Conservation (phyloP, 2,888 invertebrate species). For the Eilema griseolum region DNA sequence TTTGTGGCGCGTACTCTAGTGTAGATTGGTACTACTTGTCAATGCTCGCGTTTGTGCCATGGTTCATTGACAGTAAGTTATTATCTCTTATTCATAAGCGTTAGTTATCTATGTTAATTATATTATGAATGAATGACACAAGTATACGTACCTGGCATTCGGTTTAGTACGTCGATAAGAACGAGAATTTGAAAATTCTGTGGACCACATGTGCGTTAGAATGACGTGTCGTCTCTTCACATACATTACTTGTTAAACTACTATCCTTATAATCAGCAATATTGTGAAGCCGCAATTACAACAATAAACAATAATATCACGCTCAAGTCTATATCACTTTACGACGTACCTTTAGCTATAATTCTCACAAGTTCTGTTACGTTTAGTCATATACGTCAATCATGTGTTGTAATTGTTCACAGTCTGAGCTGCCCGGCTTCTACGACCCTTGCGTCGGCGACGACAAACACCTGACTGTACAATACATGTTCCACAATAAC, state of each 20-base stretch:
- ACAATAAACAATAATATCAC: no score
- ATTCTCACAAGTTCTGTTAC: no score
- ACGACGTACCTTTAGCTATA: no score
- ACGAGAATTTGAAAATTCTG: no score
- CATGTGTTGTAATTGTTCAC: slow-evolving; percentile 59
- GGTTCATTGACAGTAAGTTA: not conserved
- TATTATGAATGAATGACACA: not conserved
- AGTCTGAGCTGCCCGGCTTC: slow-evolving; percentile 98
- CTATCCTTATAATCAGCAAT: no score
- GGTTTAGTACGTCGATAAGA: not conserved
- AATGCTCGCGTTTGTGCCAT: slow-evolving; percentile 1
- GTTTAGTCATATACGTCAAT: no score
- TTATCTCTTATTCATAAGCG: slow-evolving; percentile 6
- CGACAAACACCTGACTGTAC: slow-evolving; percentile 94
- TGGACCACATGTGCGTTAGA: no score
- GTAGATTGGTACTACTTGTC: not conserved
- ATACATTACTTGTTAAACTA: no score
- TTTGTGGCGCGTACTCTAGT: no score
- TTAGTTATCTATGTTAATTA: slow-evolving; percentile 4
- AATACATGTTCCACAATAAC: slow-evolving; percentile 94
- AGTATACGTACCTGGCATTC: not conserved
- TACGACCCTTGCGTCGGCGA: slow-evolving; percentile 98
- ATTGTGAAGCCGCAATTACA: no score
- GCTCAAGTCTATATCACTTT: no score
- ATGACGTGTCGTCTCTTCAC: no score